Base-by-base conservation (phyloP, 2,888 invertebrate species). In the Macaria notata region DNA sequence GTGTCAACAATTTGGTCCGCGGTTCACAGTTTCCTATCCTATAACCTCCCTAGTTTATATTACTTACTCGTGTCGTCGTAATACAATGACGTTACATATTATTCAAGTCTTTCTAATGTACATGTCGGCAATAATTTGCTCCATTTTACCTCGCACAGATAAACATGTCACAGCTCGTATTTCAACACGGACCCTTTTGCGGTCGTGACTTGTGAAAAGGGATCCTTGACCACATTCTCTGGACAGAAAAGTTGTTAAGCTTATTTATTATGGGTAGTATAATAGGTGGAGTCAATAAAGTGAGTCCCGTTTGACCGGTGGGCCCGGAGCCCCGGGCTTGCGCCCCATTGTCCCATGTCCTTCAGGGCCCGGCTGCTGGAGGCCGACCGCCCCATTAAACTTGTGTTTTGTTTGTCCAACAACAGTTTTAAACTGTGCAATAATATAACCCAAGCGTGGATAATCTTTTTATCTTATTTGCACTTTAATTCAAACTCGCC, bases 301-400 rank as follows among this genome's bases (percentile, higher is more conserved):
- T 76, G 71, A 70, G 75, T 76, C 80, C 81, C 76, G 81, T 84
- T 77, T 67, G 69, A 76, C 70, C 68, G 66, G 73, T 72, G 74
- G 71, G 65, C 65, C 71, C 66, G 64, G 19, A 19, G 19, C 19
- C 19, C 61, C 63, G 70, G 73, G 73, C 79, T 72, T 75, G 72
- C 75, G 72, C 66, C 69, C 78, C 78, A 81, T 88, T 87, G 86
- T 85, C 76, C 80, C 41, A 56, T 67, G 87, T 81, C 88, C 86
- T 87, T 84, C 84, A 76, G 19, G 19, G 19, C 19, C 61, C 59
- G 70, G 66, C 61, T 66, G 66, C 68, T 72, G 66, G 81, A 82
- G 86, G 86, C 73, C 83, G 73, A 64, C 76, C 72, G 72, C 75
- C 70, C 59, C 63, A 66, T 67, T 63, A 61, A 61, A 56, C 47